Evolutionary conservation across 2,113 vertebrate species (phyloP).

Genomic region (Rhinopomastus cyanomelas): DNA sequence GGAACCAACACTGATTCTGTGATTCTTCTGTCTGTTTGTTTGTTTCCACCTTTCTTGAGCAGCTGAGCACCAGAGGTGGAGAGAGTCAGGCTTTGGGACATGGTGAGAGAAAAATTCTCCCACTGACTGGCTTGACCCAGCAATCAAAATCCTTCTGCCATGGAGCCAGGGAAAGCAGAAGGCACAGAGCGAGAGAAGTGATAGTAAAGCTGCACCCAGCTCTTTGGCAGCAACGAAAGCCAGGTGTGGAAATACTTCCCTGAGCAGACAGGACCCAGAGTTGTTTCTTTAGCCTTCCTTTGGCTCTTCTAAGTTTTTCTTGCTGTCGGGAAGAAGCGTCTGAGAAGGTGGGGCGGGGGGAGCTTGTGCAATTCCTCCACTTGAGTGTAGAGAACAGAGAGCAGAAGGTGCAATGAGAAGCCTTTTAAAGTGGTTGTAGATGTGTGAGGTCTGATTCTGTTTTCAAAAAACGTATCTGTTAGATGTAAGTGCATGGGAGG

Average conservation of each 20-base stretch:
- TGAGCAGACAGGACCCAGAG: not conserved
- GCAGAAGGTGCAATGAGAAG: not conserved
- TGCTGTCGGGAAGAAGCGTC: not conserved
- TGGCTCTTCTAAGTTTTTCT: not conserved
- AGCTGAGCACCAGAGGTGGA: not conserved
- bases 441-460: conserved; percentile 45
- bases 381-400: conserved; percentile 38
- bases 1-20: not conserved
- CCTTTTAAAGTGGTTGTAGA: conserved; percentile 2
- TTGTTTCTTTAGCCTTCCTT: not conserved
- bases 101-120: not conserved
- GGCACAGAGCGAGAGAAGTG: not conserved
- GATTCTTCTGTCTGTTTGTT: not conserved
- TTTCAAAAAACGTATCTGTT: not conserved
- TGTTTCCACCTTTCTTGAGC: not conserved
- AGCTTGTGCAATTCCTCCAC: not conserved
- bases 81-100: not conserved
- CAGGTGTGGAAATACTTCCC: not conserved
- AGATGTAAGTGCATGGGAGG: conserved; percentile 33
- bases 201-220: not conserved
- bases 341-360: not conserved
- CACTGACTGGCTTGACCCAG: not conserved
- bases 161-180: not conserved
- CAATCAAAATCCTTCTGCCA: not conserved
- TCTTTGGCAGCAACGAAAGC: not conserved